phyloP scores from a whole-genome alignment of 2,113 vertebrate genomes.

The Halichoeres trimaculatus region DNA sequence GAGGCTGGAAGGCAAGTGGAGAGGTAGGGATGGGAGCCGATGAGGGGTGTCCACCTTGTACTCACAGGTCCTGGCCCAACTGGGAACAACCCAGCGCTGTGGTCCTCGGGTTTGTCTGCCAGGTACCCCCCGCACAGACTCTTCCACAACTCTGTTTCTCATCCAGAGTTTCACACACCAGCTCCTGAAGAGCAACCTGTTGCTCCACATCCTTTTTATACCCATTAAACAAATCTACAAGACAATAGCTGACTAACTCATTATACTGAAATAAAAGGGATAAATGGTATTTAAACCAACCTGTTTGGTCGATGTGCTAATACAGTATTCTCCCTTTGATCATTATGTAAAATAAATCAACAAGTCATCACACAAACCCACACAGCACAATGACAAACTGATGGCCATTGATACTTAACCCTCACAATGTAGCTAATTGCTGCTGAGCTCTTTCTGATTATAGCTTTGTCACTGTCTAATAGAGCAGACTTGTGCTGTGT shows the following conservation, averaged over 20 bases:
- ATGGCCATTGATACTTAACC: constrained; percentile 34
- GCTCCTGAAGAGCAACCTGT: constrained; percentile 34
- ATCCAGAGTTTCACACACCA: constrained; percentile 4
- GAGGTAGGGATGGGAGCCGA: constrained; percentile 59
- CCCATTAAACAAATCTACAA: constrained; percentile 39
- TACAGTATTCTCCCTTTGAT: constrained; percentile 39
- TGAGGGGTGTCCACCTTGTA: constrained; percentile 73
- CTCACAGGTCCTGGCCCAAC: constrained; percentile 74
- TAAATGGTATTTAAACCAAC: constrained; percentile 39
- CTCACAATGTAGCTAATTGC: constrained; percentile 47
- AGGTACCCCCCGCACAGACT: constrained; percentile 30
- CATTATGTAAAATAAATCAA: constrained; percentile 44
- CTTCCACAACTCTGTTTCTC: constrained; percentile 57
- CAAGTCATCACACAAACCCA: constrained; percentile 36
- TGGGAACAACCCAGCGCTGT: constrained; percentile 68
- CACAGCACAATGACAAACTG: constrained; percentile 20
- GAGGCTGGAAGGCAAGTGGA: constrained; percentile 76
- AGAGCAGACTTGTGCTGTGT: neutral
- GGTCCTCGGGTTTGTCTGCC: constrained; percentile 50
- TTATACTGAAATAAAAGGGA: constrained; percentile 49
- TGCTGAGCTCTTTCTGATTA: constrained; percentile 6
- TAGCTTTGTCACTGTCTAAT: constrained; percentile 41
- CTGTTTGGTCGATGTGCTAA: constrained; percentile 20
- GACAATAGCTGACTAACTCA: constrained; percentile 33
- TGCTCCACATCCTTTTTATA: constrained; percentile 26